Evolutionary conservation across 2,113 vertebrate genomes (phyloP).

Genomic region (Canis aureus): DNA sequence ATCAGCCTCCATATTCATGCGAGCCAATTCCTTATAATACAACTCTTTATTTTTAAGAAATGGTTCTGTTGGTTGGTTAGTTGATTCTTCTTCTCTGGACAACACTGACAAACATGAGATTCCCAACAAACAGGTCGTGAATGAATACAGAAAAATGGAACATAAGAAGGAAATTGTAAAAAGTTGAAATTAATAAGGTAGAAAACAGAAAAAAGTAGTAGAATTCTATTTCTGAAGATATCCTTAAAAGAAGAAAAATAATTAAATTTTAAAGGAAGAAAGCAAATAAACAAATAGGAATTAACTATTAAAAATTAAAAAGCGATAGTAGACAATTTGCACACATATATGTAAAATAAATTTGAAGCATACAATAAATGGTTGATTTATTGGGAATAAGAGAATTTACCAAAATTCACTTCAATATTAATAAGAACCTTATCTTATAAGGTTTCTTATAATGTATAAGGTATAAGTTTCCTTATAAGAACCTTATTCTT

Average conservation of each 20-base stretch:
- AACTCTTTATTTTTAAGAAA: neutral
- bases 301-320: neutral
- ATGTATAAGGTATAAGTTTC: too few species aligned
- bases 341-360: neutral
- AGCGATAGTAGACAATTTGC: neutral
- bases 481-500: too few species aligned
- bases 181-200: neutral
- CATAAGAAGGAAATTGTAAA: neutral
- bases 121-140: neutral
- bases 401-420: neutral
- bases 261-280: neutral
- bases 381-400: neutral
- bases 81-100: neutral
- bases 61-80: neutral
- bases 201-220: neutral
- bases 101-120: neutral
- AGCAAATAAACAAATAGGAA: neutral
- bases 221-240: neutral
- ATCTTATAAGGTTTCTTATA: too few species aligned
- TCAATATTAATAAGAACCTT: neutral
- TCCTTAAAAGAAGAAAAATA: neutral
- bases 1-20: neutral
- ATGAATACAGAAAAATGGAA: neutral
- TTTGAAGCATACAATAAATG: neutral
- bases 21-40: neutral